Base-by-base conservation (phyloP, 2,888 invertebrate species). In the Oxytorus armatus region DNA sequence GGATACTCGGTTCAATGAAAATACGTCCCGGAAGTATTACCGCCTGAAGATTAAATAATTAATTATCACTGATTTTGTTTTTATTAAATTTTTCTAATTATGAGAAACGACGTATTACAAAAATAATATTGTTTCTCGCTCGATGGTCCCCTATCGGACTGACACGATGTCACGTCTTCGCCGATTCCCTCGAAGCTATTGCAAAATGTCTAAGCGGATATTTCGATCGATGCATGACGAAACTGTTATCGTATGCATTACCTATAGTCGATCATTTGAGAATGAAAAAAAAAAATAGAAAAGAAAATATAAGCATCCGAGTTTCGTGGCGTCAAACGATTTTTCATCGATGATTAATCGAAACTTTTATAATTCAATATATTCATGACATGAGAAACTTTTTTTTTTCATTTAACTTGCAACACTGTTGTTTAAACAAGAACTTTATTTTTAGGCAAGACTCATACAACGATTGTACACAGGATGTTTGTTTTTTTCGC, bases 371-470 rank as follows among this genome's bases (percentile, higher is more conserved):
- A 44, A 70, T 33, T 10, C 0, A 10, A 36, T 10, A 7, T 49
- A 29, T 29, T 5, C 11, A 29, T 25, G 25, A 14, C 42, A 63
- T 44, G 3, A 3, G 10, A n/a, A 10, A 21, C 25, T 72, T 47
- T 11, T 21, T 49, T 21, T 39, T 51, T 49, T 16, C 11, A 10
- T 29, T 29, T 8, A 11, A 16, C n/a, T 57, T 5, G 14, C n/a
- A n/a, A n/a, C n/a, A n/a, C n/a, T 16, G 57, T 79, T 59, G 44
- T 73, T 81, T 75, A 29, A 77, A 81, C 70, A 83, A 68, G 73
- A 51, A 81, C 79, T 81, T 82, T 81, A 79, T 81, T 81, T 81
- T 79, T 77, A 72, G 81, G 70, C 83, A 82, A 82, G 72, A 79
- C 69, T 73, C 51, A 75, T 83, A 81, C 80, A 85, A 82, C 70